phyloP scores from a whole-genome alignment of 2,888 invertebrate species.

The Homarus gammarus region DNA sequence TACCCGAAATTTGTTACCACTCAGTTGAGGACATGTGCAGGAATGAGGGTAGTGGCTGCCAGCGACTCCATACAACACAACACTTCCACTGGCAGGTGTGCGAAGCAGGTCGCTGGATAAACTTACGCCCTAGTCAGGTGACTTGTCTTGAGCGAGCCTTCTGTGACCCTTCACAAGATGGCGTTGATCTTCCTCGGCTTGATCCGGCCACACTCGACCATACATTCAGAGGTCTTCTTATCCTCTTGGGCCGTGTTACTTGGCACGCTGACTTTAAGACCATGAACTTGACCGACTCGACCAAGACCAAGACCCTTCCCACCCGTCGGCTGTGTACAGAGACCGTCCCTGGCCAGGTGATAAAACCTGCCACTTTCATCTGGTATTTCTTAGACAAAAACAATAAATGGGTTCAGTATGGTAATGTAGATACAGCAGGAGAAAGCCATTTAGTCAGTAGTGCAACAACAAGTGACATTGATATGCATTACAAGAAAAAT shows the following conservation, averaged over 20 bases:
- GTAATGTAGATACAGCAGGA: conserved; percentile 56
- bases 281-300: conserved; percentile 30
- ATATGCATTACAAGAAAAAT: conserved; percentile 44
- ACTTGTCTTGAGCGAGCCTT: conserved; percentile 42
- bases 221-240: conserved; percentile 23
- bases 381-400: conserved; percentile 64
- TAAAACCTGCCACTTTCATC: conserved; percentile 1
- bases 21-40: conserved; percentile 60
- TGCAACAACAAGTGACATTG: conserved; percentile 53
- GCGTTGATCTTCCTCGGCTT: conserved; percentile 45
- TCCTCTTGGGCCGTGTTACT: conserved; percentile 30
- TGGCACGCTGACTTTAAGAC: conserved; percentile 54
- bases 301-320: conserved; percentile 17
- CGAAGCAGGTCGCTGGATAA: conserved; percentile 28
- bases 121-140: conserved; percentile 34
- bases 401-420: conserved; percentile 67
- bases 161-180: conserved; percentile 49
- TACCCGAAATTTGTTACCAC: conserved; percentile 62
- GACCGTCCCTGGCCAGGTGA: neutral
- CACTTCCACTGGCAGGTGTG: conserved; percentile 69
- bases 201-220: conserved; percentile 29
- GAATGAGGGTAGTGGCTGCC: conserved; percentile 47
- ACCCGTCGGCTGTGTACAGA: conserved; percentile 60
- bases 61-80: conserved; percentile 34
- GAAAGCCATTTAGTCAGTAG: conserved; percentile 24